Conservation (phyloP, 2,797 vertebrate genomes). For the Morus bassanus region DNA sequence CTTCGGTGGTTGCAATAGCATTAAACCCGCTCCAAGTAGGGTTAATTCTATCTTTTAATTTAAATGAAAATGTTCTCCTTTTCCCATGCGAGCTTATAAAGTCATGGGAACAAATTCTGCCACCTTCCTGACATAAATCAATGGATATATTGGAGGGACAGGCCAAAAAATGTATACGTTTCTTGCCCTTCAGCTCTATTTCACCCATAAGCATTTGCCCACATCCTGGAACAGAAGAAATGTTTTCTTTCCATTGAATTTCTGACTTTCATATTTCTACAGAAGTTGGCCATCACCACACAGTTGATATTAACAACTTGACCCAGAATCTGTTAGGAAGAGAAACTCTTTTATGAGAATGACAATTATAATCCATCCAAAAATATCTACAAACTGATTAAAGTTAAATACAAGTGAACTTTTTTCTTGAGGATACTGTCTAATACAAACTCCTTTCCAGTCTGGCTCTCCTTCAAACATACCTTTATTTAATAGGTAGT, state of each 20-base stretch:
- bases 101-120: constrained; percentile 43
- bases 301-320: constrained; percentile 24
- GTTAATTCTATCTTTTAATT: constrained; percentile 22
- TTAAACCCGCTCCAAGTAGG: neutral
- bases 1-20: neutral
- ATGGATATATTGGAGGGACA: constrained; percentile 16
- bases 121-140: constrained; percentile 57
- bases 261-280: constrained; percentile 15
- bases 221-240: constrained; percentile 41
- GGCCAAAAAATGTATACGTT: constrained; percentile 40
- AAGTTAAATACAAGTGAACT: neutral
- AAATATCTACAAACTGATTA: neutral
- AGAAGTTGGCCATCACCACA: neutral
- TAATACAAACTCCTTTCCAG: neutral
- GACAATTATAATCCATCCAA: neutral
- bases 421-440: neutral
- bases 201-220: constrained; percentile 27
- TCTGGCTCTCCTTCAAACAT: neutral
- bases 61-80: constrained; percentile 27
- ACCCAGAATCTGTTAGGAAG: neutral
- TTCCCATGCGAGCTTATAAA: neutral
- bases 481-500: neutral
- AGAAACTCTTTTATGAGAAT: neutral
- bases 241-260: constrained; percentile 50
- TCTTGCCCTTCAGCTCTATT: constrained; percentile 49